Base-by-base conservation (phyloP, 2,797 vertebrate species). In the Sebastiscus tertius region DNA sequence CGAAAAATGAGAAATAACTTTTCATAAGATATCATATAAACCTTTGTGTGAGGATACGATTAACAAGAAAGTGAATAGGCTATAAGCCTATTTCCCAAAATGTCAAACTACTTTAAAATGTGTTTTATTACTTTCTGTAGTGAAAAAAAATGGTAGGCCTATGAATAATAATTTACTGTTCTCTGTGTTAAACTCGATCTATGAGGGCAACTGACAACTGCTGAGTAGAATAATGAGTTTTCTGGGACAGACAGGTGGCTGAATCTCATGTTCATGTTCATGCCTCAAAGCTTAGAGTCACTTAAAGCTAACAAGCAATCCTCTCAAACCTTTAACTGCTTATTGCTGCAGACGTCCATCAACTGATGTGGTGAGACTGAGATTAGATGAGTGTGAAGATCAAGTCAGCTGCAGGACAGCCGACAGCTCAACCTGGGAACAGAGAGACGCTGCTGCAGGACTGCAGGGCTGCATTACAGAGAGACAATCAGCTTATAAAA, bases 401-500 rank as follows among this genome's bases (percentile, higher is more conserved):
- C 75, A 58, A 55, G 77, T 76, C 78, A 54, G 52, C 75, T 65
- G 72, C 39, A 62, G 59, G 56, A 22, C 67, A 55, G 16, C 4
- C 5, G 10, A 52, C 87, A 22, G 31, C 78, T 54, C 61, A 18
- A 31, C 70, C 29, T 64, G 73, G 77, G 65, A 86, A 80, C 82
- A 76, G 56, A 58, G 77, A 75, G 76, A 73, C 78, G 5, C 34
- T 75, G 52, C 65, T 59, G 31, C 26, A 26, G 26, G 26, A 4
- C 27, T 29, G 66, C 46, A 71, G 75, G 55, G 49, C 61, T 63
- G 85, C 62, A 62, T 71, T 54, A 79, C 46, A 59, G 12, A 2
- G 33, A 83, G 72, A 81, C 87, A 87, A 85, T 88, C 91, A 89
- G 87, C 93, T 94, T 93, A 89, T 60, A 20, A 22, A 81, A 85